Conservation (phyloP, 2,888 invertebrate species). For the Dynastes maya region DNA sequence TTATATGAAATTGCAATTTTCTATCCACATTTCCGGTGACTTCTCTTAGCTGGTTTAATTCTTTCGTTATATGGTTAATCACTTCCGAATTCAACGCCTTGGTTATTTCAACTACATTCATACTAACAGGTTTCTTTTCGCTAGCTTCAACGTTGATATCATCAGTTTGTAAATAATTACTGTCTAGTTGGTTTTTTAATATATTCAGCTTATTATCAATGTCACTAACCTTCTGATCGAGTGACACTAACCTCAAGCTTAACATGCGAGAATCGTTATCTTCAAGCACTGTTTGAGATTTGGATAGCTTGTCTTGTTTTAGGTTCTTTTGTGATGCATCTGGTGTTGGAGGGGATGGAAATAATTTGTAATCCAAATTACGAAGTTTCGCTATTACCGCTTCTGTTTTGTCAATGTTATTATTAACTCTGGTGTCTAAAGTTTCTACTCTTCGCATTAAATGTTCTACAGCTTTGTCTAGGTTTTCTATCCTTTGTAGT, state of each 20-base stretch:
- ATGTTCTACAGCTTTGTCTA: slow-evolving; percentile 91
- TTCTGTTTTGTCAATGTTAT: slow-evolving; percentile 89
- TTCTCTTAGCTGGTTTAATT: slow-evolving; percentile 84
- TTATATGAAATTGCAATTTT: slow-evolving; percentile 89
- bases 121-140: slow-evolving; percentile 88
- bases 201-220: slow-evolving; percentile 86
- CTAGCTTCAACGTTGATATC: slow-evolving; percentile 91
- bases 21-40: slow-evolving; percentile 86
- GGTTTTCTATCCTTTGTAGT: slow-evolving; percentile 88
- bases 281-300: slow-evolving; percentile 51
- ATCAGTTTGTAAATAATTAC: slow-evolving; percentile 82
- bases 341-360: slow-evolving; percentile 66
- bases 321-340: slow-evolving; percentile 37
- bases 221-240: slow-evolving; percentile 88
- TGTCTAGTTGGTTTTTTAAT: slow-evolving; percentile 87
- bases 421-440: slow-evolving; percentile 85
- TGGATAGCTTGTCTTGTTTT: slow-evolving; percentile 46
- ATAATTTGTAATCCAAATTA: slow-evolving; percentile 83
- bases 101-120: slow-evolving; percentile 87
- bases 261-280: slow-evolving; percentile 71
- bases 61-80: slow-evolving; percentile 85
- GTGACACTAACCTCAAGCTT: slow-evolving; percentile 79
- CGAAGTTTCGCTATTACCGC: slow-evolving; percentile 85
- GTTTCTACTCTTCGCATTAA: slow-evolving; percentile 89
- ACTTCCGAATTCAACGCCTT: slow-evolving; percentile 88